Evolutionary conservation across 1,140 invertebrate genomes (phyloP).

Genomic region (Helicoverpa zea): DNA sequence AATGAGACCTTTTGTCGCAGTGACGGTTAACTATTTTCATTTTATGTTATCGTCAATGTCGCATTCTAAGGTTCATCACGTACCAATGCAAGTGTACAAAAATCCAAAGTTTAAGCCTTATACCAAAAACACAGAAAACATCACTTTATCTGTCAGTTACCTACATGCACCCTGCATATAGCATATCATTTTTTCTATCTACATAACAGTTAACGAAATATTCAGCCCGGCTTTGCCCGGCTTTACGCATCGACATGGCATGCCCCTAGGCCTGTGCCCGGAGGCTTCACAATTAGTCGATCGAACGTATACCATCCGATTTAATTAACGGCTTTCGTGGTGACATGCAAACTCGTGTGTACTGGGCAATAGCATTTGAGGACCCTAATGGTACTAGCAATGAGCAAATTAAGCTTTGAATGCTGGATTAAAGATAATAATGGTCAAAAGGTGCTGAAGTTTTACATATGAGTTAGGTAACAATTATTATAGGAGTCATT

Average conservation of each 20-base stretch:
- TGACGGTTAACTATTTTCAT: too few species aligned
- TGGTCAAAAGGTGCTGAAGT: neutral
- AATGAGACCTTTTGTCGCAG: too few species aligned
- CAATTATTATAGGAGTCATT: neutral
- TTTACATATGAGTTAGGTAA: neutral
- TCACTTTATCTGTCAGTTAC: too few species aligned
- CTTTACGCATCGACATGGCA: slow-evolving; percentile 5
- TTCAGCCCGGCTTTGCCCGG: neutral
- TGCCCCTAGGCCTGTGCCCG: slow-evolving; percentile 1
- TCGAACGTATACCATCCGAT: slow-evolving; percentile 3
- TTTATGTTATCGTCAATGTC: too few species aligned
- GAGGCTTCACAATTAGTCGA: slow-evolving; percentile 8
- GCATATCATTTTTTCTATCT: neutral
- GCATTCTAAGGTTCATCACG: too few species aligned
- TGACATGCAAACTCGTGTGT: slow-evolving; percentile 3
- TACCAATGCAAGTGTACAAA: too few species aligned
- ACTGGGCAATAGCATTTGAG: slow-evolving; percentile 9
- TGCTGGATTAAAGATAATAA: slow-evolving; percentile 9
- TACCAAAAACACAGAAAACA: too few species aligned
- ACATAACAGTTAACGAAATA: neutral
- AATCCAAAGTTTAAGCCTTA: too few species aligned
- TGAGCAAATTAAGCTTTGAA: neutral
- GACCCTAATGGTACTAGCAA: neutral
- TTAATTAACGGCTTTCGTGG: slow-evolving; percentile 29
- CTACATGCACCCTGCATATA: too few species aligned